Base-by-base conservation (phyloP, 35 echinoderm and acorn worm species). In the Chiridota heheva region DNA sequence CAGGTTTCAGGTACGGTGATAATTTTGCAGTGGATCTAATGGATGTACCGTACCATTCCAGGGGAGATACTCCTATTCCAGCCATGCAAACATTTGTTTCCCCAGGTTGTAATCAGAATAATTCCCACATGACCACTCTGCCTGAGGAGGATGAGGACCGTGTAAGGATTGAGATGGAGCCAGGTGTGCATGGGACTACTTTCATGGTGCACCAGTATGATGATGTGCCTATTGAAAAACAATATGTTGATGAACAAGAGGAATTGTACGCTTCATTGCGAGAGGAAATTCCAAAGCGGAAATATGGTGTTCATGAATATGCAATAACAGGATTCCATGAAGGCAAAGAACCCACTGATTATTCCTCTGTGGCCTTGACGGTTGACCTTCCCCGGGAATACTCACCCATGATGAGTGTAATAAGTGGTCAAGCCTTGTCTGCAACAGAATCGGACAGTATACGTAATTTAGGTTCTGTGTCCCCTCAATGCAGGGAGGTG, bases 281-380 rank as follows among this genome's bases (percentile, higher is more conserved):
- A 31, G 75, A 78, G 16, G 75, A 78, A 40, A 59, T 61, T 7
- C 75, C 75, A 35, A 78, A 78, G 47, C 29, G 75, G 37, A 78
- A 78, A 42, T 78, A 60, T 78, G 75, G 75, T 30, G 75, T 78
- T 20, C 75, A 78, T 42, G 75, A 78, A 42, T 78, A 78, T 42
- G 75, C 75, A 61, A 29, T 78, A 42, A 57, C 58, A 10, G 44
- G 58, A 42, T 58, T 62, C 55, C 7, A 57, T 60, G 18, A 38
- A 61, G 20, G 20, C 20, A 20, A 16, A 53, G 48, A n/a, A 37
- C 39, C 75, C 47, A 0, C 24, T 15, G 75, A 78, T n/a, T 24
- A 31, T 0, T 17, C 20, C 2, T 4, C 8, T 1, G 37, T n/a
- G 2, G 7, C 37, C 1, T 2, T 70, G 60, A 25, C 70, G 0